A percentile compares a stretch with the other conserved stretches of the same genome.
Conservation (phyloP, 2,888 invertebrate species). For the Drosophila nigricruria region DNA sequence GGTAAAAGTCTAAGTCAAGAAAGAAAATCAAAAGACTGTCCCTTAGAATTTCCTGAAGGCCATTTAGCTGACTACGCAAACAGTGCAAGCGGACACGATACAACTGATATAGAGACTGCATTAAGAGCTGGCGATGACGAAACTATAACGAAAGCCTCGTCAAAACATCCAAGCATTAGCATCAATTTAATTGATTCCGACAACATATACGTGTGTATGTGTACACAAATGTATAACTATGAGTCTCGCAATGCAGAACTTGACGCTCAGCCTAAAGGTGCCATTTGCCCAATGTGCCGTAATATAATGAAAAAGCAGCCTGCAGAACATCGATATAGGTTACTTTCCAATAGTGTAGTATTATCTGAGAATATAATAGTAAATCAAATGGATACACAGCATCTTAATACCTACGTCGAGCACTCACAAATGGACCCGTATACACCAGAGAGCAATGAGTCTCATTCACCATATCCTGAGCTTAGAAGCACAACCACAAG, state of each 20-base stretch:
- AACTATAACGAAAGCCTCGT: conserved; percentile 4
- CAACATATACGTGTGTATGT: conserved; percentile 83
- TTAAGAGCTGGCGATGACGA: conserved; percentile 8
- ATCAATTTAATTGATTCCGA: conserved; percentile 87
- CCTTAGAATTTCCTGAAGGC: not conserved
- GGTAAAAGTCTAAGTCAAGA: conserved; percentile 38
- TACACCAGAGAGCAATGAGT: conserved; percentile 93
- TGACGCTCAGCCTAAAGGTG: conserved; percentile 49
- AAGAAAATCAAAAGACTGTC: conserved; percentile 19
- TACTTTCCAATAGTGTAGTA: conserved; percentile 82
- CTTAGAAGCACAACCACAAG: conserved; percentile 67
- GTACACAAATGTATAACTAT: conserved; percentile 63
- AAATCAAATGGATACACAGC: conserved; percentile 87
- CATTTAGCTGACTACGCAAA: conserved; percentile 14
- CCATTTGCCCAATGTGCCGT: conserved; percentile 81
- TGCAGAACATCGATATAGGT: conserved; percentile 76
- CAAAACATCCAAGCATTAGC: conserved; percentile 72
- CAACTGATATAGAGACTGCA: conserved; percentile 1
- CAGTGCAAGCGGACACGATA: conserved; percentile 3
- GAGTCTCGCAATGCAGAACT: conserved; percentile 21
- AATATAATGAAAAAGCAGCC: conserved; percentile 82
- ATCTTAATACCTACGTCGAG: conserved; percentile 83
- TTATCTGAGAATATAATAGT: conserved; percentile 86
- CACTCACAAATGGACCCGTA: conserved; percentile 88
- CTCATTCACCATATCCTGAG: conserved; percentile 89